phyloP scores from a whole-genome alignment of 2,113 vertebrate genomes.

The Eulacestoma nigropectus region DNA sequence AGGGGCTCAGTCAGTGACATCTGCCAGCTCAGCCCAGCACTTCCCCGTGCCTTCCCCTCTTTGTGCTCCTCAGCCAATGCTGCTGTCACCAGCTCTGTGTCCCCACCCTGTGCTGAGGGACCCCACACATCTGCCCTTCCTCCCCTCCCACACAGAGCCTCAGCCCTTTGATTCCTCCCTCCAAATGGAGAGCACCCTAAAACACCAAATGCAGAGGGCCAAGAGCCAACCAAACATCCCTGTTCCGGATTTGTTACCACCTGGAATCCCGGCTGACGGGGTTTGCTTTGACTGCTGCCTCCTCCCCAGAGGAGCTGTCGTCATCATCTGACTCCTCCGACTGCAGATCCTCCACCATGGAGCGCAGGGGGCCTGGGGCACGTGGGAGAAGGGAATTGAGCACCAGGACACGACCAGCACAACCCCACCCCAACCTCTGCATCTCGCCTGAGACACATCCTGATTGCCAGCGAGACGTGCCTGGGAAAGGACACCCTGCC shows the following conservation, averaged over 20 bases:
- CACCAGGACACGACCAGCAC: rapidly evolving
- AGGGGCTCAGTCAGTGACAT: neutral
- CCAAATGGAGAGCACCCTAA: neutral
- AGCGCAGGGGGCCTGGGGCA: constrained; percentile 84
- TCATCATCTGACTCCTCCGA: constrained; percentile 95
- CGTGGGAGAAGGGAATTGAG: neutral
- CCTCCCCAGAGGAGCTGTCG: constrained; percentile 92
- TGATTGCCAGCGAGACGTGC: rapidly evolving
- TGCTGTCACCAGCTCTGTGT: neutral
- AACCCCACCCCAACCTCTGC: rapidly evolving
- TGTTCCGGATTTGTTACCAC: constrained; percentile 62
- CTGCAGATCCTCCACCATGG: constrained; percentile 96
- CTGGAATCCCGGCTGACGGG: constrained; percentile 87
- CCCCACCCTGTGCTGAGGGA: neutral
- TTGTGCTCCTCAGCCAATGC: neutral
- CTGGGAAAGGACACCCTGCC: neutral
- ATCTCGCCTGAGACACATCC: rapidly evolving
- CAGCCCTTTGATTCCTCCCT: neutral
- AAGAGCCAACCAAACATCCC: neutral
- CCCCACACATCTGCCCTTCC: neutral
- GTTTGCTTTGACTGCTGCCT: constrained; percentile 84
- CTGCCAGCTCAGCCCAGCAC: neutral
- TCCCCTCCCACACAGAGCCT: neutral
- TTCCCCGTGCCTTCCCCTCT: neutral
- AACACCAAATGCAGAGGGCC: neutral